phyloP scores from a whole-genome alignment of 2,113 vertebrate species.

The Neodon shergylaensis region DNA sequence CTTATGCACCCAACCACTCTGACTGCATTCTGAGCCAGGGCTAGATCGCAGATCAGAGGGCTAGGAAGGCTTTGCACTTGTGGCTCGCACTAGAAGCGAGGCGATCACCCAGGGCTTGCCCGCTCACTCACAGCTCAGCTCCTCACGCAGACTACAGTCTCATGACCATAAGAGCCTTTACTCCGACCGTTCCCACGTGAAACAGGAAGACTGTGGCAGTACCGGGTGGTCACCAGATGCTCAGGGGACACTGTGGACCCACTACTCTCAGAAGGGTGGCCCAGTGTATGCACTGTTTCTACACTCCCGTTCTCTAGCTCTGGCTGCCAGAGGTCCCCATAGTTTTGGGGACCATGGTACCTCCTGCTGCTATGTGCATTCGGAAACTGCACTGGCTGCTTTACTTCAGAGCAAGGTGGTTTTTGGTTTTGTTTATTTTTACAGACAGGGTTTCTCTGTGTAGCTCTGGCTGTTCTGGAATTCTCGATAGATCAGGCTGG shows the following conservation, averaged over 20 bases:
- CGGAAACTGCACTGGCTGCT: not conserved
- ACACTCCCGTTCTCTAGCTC: not conserved
- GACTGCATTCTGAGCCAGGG: not conserved
- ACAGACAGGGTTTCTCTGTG: not conserved
- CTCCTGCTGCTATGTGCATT: not conserved
- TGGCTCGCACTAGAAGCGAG: not conserved
- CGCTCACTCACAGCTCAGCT: not conserved
- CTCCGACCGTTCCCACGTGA: not conserved
- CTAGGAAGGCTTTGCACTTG: not conserved
- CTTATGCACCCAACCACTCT: not conserved
- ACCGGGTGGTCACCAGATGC: not conserved
- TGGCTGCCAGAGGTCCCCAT: rapidly evolving
- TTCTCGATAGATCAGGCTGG: not conserved
- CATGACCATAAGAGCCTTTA: no score
- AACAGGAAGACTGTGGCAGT: not conserved
- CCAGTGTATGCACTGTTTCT: rapidly evolving
- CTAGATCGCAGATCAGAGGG: not conserved
- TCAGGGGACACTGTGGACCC: not conserved
- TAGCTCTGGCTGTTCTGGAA: not conserved
- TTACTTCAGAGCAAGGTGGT: constrained; percentile 9
- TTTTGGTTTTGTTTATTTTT: not conserved
- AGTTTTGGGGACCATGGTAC: not conserved
- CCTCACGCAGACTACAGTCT: not conserved
- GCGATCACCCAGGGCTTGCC: rapidly evolving
- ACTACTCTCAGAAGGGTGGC: not conserved